Percentiles rank a stretch among this genome's conserved stretches.
Evolutionary conservation across 2,888 invertebrate species (phyloP).

Genomic region (Acrobasis repandana): DNA sequence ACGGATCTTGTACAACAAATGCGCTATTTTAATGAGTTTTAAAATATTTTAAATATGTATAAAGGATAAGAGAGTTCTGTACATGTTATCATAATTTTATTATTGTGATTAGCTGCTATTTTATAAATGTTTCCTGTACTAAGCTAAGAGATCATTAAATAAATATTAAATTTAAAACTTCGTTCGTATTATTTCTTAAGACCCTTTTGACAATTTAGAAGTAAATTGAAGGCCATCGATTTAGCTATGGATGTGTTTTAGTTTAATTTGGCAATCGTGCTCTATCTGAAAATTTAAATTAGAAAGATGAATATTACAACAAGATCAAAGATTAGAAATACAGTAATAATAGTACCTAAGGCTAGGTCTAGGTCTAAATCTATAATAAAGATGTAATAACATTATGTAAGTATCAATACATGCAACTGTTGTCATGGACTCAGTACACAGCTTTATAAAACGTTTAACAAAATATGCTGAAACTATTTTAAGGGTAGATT

Average conservation of each 20-base stretch:
- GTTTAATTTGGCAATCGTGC: neutral
- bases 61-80: constrained; percentile 58
- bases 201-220: neutral
- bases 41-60: constrained; percentile 29
- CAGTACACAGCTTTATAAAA: no score
- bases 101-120: constrained; percentile 77
- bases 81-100: constrained; percentile 76
- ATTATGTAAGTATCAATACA: no score
- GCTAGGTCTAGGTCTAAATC: no score
- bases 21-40: constrained; percentile 15
- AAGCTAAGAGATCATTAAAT: constrained; percentile 75
- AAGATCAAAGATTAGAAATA: no score
- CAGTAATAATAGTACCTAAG: no score
- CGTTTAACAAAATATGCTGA: no score
- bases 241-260: neutral
- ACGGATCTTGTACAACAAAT: neutral
- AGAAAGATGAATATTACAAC: no score
- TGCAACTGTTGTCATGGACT: no score
- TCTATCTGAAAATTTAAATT: neutral
- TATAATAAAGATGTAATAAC: no score
- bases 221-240: neutral
- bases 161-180: constrained; percentile 62
- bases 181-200: constrained; percentile 23
- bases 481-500: no score
- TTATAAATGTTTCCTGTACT: constrained; percentile 79